Evolutionary conservation across 2,797 vertebrate genomes (phyloP).

Genomic region (Craterocephalus amniculus): DNA sequence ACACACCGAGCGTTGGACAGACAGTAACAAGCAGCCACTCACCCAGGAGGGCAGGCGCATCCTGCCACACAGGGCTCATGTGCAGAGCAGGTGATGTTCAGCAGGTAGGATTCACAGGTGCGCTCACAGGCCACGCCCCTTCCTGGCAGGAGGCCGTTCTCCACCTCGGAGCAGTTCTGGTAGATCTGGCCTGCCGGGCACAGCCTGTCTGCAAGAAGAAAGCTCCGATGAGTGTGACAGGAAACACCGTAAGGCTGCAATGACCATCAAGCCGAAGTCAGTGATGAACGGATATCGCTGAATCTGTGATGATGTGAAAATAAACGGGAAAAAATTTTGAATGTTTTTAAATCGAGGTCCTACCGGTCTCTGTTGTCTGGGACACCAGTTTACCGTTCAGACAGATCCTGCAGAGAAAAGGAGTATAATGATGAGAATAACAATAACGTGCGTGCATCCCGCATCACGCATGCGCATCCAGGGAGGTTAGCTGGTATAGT

Average conservation of each 20-base stretch:
- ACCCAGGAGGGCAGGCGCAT: constrained; percentile 92
- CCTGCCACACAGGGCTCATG: constrained; percentile 90
- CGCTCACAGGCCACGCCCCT: constrained; percentile 85
- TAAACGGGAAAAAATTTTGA: too few species aligned
- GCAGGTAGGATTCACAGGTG: constrained; percentile 92
- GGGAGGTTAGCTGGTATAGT: too few species aligned
- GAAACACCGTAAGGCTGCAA: too few species aligned
- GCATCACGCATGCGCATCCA: too few species aligned
- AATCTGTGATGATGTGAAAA: too few species aligned
- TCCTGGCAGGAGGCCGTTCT: constrained; percentile 66
- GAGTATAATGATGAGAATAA: too few species aligned
- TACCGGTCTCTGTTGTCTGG: constrained; percentile 82
- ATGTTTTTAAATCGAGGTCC: constrained; percentile 41
- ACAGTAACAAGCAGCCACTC: constrained; percentile 60
- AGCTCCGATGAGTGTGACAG: background rate
- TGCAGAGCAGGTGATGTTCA: constrained; percentile 89
- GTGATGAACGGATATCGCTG: background rate
- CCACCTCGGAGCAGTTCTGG: constrained; percentile 87
- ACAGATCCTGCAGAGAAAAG: constrained; percentile 90
- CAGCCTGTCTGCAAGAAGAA: constrained; percentile 73
- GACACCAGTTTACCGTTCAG: constrained; percentile 89
- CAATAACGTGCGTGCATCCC: too few species aligned
- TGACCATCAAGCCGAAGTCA: too few species aligned
- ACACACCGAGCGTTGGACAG: too few species aligned
- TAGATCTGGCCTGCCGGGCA: constrained; percentile 91